phyloP scores from a whole-genome alignment of 2,797 vertebrate species.

The Aplochiton taeniatus region DNA sequence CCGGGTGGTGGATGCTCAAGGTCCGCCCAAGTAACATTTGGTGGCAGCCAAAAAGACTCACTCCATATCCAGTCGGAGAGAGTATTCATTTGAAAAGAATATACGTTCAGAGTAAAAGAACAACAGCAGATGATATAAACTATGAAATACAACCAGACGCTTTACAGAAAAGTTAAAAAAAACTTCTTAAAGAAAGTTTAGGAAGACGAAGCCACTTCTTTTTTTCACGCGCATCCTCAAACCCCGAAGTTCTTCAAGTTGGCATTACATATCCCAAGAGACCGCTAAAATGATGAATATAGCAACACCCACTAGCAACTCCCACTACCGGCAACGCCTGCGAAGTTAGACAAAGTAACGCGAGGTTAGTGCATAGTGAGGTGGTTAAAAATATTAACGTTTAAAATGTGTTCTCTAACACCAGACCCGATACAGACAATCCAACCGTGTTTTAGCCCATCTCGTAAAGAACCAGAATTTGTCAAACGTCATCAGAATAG shows the following conservation, averaged over 20 bases:
- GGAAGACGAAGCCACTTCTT: not conserved
- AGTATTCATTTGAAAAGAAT: conserved; percentile 20
- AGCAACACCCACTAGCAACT: not conserved
- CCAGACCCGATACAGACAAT: too few relatives aligned
- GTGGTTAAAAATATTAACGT: too few relatives aligned
- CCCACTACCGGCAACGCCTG: conserved; percentile 11
- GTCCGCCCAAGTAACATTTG: conserved; percentile 90
- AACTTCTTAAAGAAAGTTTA: too few relatives aligned
- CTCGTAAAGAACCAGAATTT: too few relatives aligned
- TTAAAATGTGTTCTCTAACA: too few relatives aligned
- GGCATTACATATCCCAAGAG: not conserved
- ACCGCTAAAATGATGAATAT: conserved; percentile 6
- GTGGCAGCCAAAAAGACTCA: conserved; percentile 92
- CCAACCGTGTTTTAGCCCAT: too few relatives aligned
- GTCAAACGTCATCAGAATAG: too few relatives aligned
- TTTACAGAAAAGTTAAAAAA: too few relatives aligned
- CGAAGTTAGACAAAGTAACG: not conserved
- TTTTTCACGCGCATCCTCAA: not conserved
- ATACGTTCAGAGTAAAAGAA: not conserved
- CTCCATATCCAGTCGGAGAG: conserved; percentile 88
- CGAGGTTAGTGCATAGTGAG: too few relatives aligned
- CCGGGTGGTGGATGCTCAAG: conserved; percentile 76
- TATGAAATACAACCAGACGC: too few relatives aligned
- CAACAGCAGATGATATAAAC: too few relatives aligned
- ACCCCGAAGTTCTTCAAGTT: not conserved